Evolutionary conservation across 2,797 vertebrate species (phyloP).

Genomic region (Coregonus ussuriensis): DNA sequence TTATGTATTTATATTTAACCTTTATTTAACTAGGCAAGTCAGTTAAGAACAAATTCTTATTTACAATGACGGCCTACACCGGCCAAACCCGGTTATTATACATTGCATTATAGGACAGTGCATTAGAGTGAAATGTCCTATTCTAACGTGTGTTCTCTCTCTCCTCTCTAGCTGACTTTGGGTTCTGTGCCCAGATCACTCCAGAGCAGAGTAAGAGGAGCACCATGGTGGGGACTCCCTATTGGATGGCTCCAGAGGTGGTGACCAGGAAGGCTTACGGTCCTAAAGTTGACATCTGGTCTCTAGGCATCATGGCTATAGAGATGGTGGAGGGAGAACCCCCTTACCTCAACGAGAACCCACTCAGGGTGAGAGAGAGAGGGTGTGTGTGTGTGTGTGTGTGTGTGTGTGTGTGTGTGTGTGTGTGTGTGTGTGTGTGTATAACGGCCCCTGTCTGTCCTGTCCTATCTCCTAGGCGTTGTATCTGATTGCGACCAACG

Average conservation of each 20-base stretch:
- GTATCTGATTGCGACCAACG: conserved; percentile 97
- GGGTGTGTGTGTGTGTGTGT: background rate
- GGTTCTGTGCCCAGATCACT: conserved; percentile 96
- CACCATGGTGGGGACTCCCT: conserved; percentile 96
- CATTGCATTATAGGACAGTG: background rate
- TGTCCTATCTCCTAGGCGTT: conserved; percentile 79
- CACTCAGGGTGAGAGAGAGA: conserved; percentile 82
- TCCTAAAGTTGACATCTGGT: conserved; percentile 97
- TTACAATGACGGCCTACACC: too few relatives aligned
- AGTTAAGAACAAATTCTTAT: too few relatives aligned
- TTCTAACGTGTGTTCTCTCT: background rate
- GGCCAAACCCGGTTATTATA: too few relatives aligned
- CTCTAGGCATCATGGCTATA: conserved; percentile 95
- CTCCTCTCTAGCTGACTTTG: conserved; percentile 85
- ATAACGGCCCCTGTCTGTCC: background rate
- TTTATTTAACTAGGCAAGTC: too few relatives aligned
- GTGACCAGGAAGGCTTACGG: conserved; percentile 94
- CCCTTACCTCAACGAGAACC: conserved; percentile 95
- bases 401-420: too few relatives aligned
- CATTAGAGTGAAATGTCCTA: background rate
- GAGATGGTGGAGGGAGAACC: conserved; percentile 98
- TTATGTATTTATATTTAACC: too few relatives aligned
- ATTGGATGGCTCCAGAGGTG: conserved; percentile 97
- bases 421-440: too few relatives aligned
- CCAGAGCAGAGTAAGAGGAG: conserved; percentile 96